Percentiles rank a stretch among this genome's conserved stretches.
phyloP scores from a whole-genome alignment of 1,140 invertebrate species.

The Anthonomus grandis region DNA sequence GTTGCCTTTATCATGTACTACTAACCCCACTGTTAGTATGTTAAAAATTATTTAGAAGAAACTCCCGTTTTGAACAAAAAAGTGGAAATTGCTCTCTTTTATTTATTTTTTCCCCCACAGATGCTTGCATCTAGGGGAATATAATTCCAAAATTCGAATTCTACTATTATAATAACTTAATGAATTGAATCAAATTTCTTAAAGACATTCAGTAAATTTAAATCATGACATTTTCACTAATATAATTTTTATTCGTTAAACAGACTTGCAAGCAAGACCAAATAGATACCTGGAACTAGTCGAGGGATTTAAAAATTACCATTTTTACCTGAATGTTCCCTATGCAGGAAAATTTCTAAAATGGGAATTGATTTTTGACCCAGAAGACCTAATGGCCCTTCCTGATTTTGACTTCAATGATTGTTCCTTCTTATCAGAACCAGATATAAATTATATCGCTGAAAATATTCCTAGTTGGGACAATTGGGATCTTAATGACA shows the following conservation, averaged over 20 bases:
- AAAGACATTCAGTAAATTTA: slow-evolving; percentile 1
- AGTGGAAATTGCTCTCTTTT: no score
- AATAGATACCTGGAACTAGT: slow-evolving; percentile 24
- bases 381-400: slow-evolving; percentile 37
- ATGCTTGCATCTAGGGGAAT: no score
- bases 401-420: slow-evolving; percentile 48
- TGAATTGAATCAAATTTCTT: no score
- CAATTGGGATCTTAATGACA: slow-evolving; percentile 44
- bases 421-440: slow-evolving; percentile 40
- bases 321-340: slow-evolving; percentile 43
- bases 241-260: slow-evolving; percentile 17
- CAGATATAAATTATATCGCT: slow-evolving; percentile 38
- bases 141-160: no score
- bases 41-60: no score
- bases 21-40: no score
- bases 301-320: slow-evolving; percentile 31
- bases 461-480: slow-evolving; percentile 40
- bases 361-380: slow-evolving; percentile 48
- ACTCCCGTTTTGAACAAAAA: no score
- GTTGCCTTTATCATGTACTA: no score
- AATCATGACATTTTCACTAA: slow-evolving; percentile 15
- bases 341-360: slow-evolving; percentile 42
- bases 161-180: no score
- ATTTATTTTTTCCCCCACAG: no score
- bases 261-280: slow-evolving; percentile 23